These are phyloP conservation scores for Setophaga kirtlandii DNA, from an alignment of 2,113 vertebrate genomes.

Conservation along the genomic window DNA sequence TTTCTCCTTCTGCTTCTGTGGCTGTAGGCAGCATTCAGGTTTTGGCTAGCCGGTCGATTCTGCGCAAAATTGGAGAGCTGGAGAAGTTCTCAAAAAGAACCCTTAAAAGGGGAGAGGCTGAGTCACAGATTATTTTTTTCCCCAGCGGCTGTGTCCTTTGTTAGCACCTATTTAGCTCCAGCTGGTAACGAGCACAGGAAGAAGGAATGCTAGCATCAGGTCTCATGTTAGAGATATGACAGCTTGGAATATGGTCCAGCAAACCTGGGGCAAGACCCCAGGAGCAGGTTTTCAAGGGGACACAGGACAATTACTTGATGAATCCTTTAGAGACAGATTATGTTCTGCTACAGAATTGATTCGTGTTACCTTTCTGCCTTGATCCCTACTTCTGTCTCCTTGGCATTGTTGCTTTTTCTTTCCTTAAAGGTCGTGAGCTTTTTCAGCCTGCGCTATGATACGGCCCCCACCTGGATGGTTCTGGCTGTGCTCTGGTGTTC, in stretches of 20 bases:
- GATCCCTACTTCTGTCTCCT: not conserved
- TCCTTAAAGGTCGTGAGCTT: constrained; percentile 79
- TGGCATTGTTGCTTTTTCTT: not conserved
- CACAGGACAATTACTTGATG: not conserved
- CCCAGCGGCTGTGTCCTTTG: not conserved
- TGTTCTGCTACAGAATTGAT: not conserved
- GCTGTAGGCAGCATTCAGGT: not conserved
- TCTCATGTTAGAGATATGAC: not conserved
- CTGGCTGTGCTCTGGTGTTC: constrained; percentile 84
- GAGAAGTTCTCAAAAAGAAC: constrained; percentile 20
- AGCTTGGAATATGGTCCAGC: not conserved
- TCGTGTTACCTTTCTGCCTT: not conserved
- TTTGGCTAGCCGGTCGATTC: not conserved
- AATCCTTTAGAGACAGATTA: not conserved
- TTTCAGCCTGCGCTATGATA: constrained; percentile 82
- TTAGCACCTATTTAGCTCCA: constrained; percentile 21
- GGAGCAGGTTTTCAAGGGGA: not conserved
- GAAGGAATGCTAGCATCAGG: not conserved
- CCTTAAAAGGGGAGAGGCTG: constrained; percentile 21
- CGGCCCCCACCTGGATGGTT: constrained; percentile 83
- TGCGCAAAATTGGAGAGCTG: constrained; percentile 2
- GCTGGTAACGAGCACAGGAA: not conserved
- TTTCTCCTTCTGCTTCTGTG: not conserved
- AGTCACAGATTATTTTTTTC: not conserved
- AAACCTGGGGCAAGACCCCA: not conserved